Conservation (phyloP, 2,113 vertebrate species). For the Corydoras sp. region DNA sequence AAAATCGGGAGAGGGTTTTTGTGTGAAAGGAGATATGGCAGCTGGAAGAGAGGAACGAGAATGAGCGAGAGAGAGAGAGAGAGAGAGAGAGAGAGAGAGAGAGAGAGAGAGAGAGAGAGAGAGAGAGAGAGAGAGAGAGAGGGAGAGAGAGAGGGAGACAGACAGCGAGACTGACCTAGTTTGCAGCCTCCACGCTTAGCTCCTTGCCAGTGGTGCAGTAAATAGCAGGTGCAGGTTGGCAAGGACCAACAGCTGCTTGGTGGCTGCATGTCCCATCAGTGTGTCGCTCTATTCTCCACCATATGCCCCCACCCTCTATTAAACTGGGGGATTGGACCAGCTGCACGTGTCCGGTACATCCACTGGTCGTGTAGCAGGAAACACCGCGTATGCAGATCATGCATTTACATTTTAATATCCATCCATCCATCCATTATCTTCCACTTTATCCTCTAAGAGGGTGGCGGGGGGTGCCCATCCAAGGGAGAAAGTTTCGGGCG, state of each 20-base stretch:
- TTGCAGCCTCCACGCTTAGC: constrained; percentile 62
- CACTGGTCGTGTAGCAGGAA: too few species aligned
- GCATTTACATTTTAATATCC: too few species aligned
- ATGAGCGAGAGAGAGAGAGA: constrained; percentile 5
- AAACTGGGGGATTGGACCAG: constrained; percentile 28
- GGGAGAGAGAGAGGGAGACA: constrained; percentile 42
- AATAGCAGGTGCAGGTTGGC: constrained; percentile 63
- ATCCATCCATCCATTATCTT: too few species aligned
- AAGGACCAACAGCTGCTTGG: constrained; percentile 60
- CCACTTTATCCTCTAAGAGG: too few species aligned
- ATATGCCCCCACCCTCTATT: constrained; percentile 29
- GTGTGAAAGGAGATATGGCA: constrained; percentile 29
- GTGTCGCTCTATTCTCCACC: constrained; percentile 24
- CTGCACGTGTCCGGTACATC: neutral
- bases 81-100: too few species aligned
- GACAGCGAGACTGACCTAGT: constrained; percentile 65
- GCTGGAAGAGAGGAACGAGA: neutral
- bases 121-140: constrained; percentile 13
- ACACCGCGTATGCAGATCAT: too few species aligned
- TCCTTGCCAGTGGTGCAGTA: constrained; percentile 61
- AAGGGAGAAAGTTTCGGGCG: too few species aligned
- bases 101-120: too few species aligned
- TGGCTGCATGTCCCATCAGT: constrained; percentile 46
- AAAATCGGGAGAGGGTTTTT: constrained; percentile 34
- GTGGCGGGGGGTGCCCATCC: too few species aligned